Base-by-base conservation (phyloP, 2,797 vertebrate genomes). In the Danio jaintianensis region DNA sequence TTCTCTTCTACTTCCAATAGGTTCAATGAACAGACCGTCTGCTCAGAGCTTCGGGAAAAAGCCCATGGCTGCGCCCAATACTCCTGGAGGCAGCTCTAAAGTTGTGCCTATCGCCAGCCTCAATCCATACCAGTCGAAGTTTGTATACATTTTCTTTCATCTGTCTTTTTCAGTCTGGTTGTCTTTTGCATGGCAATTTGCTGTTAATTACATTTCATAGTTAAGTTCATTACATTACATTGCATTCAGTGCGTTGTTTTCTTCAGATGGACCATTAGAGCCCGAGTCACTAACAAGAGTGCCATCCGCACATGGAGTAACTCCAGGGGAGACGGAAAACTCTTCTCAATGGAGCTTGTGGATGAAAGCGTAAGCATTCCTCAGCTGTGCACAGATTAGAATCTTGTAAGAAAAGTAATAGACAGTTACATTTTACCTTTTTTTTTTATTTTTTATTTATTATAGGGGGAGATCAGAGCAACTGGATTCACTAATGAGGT, bases 81-180 rank as follows among this genome's bases (percentile, higher is more conserved):
- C 95, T 42, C 95, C 96, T 0, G 96, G 95, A 52, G 96, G 94
- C 1, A 83, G 93, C 15, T 88, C 93, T 76, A 99, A 97, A 91
- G 93, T 98, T 10, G 96, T 98, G 7, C 97, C 98, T 0, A 99
- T 99, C 13, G 94, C 96, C 87, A 96, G 97, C 91, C 93, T 99
- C 86, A 99, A 98, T 86, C 98, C 98, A 0, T 99, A 99, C 90
- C 97, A 99, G 71, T 96, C 97, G 52, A 99, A 96, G 98, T 99
- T 87, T 96, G 97, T 96, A 7, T n/a, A n/a, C 16, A 52, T 38
- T 52, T 36, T 48, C 12, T 29, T 67, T 4, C 22, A 4, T 16
- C 62, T 53, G 50, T 20, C 11, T 20, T 38, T 63, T 59, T 13
- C 7, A 36, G 10, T 43, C 18, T 36, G 40, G n/a, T 55, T 36